phyloP scores from a whole-genome alignment of 2,797 vertebrate genomes.

The Uromys caudimaculatus region DNA sequence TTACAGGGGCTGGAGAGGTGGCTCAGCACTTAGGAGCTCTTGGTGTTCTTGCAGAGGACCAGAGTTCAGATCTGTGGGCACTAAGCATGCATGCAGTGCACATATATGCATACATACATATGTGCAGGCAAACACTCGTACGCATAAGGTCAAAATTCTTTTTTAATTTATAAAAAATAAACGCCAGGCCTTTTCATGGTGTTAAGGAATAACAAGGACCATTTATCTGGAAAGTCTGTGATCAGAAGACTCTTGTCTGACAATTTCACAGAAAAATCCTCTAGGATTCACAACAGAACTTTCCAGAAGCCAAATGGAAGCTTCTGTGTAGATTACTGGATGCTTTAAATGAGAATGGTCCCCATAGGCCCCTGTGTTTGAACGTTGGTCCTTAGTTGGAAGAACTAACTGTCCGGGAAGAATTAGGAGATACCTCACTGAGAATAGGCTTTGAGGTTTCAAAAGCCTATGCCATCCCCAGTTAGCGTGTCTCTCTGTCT shows the following conservation, averaged over 20 bases:
- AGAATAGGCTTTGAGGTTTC: not conserved
- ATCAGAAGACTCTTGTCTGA: not conserved
- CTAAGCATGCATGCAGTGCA: not conserved
- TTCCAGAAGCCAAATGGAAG: not conserved
- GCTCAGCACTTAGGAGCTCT: not conserved
- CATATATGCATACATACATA: too few relatives aligned
- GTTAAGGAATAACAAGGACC: constrained; percentile 23
- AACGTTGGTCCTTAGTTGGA: not conserved
- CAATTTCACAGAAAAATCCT: not conserved
- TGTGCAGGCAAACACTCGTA: not conserved
- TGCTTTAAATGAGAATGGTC: not conserved
- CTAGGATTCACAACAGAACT: not conserved
- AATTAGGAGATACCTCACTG: not conserved
- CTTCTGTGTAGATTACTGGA: not conserved
- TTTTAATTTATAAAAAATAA: not conserved
- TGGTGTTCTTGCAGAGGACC: not conserved
- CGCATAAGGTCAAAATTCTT: not conserved
- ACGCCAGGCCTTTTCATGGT: constrained; percentile 26
- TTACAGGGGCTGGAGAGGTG: not conserved
- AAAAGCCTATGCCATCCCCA: not conserved
- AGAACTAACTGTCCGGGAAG: not conserved
- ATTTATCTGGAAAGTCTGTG: not conserved
- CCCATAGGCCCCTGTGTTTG: not conserved
- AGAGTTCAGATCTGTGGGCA: not conserved
- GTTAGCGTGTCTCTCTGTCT: fast-evolving